Conservation (phyloP, 30 jellyfish, hydroid and myxozoan species). For the Sanderia malayensis region DNA sequence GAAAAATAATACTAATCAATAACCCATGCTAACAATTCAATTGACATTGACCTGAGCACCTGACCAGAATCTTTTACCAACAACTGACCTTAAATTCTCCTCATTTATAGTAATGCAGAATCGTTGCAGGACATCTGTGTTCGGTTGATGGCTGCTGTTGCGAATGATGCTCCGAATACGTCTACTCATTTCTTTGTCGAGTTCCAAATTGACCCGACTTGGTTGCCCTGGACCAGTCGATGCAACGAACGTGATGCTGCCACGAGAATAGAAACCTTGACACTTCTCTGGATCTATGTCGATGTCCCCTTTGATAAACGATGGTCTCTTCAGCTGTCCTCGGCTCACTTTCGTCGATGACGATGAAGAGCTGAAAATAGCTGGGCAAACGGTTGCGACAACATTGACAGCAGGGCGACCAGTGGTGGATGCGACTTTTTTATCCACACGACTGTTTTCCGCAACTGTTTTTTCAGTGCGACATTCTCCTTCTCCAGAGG, state of each 20-base stretch:
- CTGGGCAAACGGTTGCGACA: no score
- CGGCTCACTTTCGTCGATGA: no score
- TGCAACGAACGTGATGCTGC: constrained; percentile 23
- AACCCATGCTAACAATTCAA: no score
- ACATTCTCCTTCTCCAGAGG: neutral
- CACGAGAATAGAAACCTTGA: constrained; percentile 19
- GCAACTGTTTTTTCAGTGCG: neutral
- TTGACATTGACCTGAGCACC: no score
- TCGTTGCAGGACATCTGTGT: neutral
- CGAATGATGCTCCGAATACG: constrained; percentile 1
- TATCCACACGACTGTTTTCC: neutral
- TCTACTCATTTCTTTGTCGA: constrained; percentile 24
- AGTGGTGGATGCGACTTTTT: no score
- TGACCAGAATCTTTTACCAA: no score
- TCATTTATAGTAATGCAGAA: neutral
- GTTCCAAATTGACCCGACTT: neutral
- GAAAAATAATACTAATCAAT: no score
- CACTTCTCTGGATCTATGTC: constrained; percentile 30
- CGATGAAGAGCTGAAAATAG: no score
- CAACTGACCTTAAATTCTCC: constrained; percentile 8
- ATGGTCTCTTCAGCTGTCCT: constrained; percentile 15
- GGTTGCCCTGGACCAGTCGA: constrained; percentile 13
- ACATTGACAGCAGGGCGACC: no score
- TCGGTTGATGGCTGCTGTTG: no score
- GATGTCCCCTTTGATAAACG: constrained; percentile 33